Evolutionary conservation across 1,140 invertebrate genomes (phyloP), one percentile per base, ranked within the genome.

Genomic region (Tenebrio molitor): DNA sequence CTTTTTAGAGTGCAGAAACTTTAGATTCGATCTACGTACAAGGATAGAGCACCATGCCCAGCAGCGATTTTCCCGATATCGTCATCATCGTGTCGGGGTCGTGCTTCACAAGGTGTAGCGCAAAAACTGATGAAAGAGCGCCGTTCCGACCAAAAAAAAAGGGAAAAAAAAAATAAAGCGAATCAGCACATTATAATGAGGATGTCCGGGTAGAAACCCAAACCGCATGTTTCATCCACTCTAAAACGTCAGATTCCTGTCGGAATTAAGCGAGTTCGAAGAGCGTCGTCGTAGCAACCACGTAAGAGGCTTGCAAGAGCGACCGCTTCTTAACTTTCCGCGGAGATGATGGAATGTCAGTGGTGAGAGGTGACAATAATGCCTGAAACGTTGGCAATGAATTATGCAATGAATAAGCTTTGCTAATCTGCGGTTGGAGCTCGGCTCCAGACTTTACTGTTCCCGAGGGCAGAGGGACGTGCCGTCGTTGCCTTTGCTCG

Each of bases 311-410:
- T 58, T 29, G 50, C 19, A 58, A 58, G 23, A 33, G 50, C 50
- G 21, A 58, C 50, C 50, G 50, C 50, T 58, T 58, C 50, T 58
- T 58, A 58, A 58, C 50, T 58, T 58, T 58, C 21, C 58, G 29
- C 23, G 23, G 29, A 44, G 36, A 67, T 67, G 64, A 67, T 42
- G 65, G 41, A 68, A 68, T 68, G 41, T 33, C 25, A 23, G 14
- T 44, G 33, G 46, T 62, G 44, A 69, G 39, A 69, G 68, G 68
- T 69, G 68, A 69, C 68, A 69, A 69, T 69, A 69, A 69, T 34
- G 29, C 44, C 68, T 41, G 46, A 34, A 53, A 58, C 44, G 34
- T 42, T 39, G 29, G 29, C 68, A 62, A 69, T 69, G 68, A 69
- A 69, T 69, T 69, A 69, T 69, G 68, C 53, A 69, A 69, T 46